A percentile compares a stretch with the other conserved stretches of the same genome.
Evolutionary conservation across 2,888 invertebrate species (phyloP).

Genomic region (Myathropa florea): DNA sequence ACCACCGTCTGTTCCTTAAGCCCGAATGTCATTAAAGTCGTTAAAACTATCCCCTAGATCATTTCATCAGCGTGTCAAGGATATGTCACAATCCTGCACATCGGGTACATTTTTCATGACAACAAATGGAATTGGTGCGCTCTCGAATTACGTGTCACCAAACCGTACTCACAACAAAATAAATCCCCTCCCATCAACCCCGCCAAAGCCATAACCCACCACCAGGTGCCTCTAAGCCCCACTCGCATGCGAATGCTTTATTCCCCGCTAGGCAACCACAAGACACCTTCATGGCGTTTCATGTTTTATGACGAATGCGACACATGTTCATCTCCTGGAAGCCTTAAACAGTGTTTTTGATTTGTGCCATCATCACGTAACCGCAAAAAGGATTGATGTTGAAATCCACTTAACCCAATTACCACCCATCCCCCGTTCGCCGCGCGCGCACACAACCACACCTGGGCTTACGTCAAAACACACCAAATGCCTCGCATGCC

Average conservation of each 20-base stretch:
- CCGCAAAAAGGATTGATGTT: conserved; percentile 38
- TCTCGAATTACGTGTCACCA: neutral
- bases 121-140: neutral
- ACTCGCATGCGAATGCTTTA: neutral
- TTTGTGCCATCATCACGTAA: conserved; percentile 46
- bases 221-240: conserved; percentile 9
- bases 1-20: neutral
- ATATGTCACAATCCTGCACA: neutral
- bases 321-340: neutral
- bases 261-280: conserved; percentile 1
- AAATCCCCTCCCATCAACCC: neutral
- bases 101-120: neutral
- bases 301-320: conserved; percentile 20
- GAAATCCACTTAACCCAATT: conserved; percentile 57
- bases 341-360: conserved; percentile 16
- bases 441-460: neutral
- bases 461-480: conserved; percentile 32
- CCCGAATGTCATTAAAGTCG: neutral
- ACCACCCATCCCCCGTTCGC: conserved; percentile 6
- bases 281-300: conserved; percentile 5
- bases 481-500: conserved; percentile 21
- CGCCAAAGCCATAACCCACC: neutral
- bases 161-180: neutral
- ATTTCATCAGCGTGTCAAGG: neutral
- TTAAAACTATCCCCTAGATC: neutral